Percentiles rank a stretch among this genome's conserved stretches.
phyloP scores from a whole-genome alignment of 2,888 invertebrate species.

The Pantelozetes paolii region DNA sequence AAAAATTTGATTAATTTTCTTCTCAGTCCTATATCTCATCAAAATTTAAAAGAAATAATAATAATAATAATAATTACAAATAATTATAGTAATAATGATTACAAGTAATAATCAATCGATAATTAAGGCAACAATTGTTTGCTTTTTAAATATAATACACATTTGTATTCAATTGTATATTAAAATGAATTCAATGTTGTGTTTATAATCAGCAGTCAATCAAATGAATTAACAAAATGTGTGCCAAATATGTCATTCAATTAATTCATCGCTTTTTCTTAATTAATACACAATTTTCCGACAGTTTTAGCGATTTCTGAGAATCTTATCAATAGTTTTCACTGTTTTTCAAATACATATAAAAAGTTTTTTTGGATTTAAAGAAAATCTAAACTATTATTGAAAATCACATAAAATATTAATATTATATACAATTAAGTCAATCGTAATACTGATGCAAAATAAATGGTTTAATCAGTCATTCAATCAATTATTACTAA shows the following conservation, averaged over 20 bases:
- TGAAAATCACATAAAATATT: neutral
- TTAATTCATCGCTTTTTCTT: neutral
- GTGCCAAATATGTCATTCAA: neutral
- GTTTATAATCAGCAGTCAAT: neutral
- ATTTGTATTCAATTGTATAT: neutral
- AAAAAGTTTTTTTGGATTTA: too few species aligned
- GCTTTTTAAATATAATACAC: slow-evolving; percentile 6
- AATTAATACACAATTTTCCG: too few species aligned
- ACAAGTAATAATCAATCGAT: neutral
- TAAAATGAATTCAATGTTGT: neutral
- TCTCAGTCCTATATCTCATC: slow-evolving; percentile 19
- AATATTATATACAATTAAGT: slow-evolving; percentile 18
- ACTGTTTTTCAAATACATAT: too few species aligned
- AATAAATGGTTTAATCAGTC: too few species aligned
- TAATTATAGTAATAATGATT: neutral
- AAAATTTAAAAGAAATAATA: neutral
- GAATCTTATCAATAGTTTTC: neutral
- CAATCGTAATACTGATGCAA: slow-evolving; percentile 20
- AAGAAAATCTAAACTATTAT: neutral
- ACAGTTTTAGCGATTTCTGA: neutral
- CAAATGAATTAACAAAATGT: neutral
- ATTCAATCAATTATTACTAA: too few species aligned
- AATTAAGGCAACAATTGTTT: slow-evolving; percentile 23
- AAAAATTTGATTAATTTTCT: slow-evolving; percentile 1
- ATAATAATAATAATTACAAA: slow-evolving; percentile 15